phyloP scores from a whole-genome alignment of 2,797 vertebrate species.

The Clarias pachynema region DNA sequence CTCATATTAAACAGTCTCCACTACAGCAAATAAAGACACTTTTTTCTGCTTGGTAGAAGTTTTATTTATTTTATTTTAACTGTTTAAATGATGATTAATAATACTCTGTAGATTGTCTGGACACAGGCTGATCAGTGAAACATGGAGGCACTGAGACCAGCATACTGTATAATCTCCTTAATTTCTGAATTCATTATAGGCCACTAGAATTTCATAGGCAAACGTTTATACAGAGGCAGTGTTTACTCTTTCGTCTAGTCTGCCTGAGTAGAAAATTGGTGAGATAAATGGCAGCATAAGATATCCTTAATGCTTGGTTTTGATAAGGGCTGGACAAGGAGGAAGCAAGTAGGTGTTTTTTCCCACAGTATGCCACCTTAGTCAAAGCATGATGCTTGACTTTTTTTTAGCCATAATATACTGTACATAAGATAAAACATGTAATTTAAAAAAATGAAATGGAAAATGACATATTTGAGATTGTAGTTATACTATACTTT shows the following conservation, averaged over 20 bases:
- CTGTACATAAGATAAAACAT: not conserved
- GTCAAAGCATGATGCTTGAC: not conserved
- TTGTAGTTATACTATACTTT: not conserved
- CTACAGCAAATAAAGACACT: not conserved
- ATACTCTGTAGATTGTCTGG: not conserved
- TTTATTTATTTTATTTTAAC: not conserved
- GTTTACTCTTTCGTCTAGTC: not conserved
- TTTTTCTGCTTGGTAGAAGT: not conserved
- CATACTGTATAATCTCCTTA: not conserved
- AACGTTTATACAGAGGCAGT: not conserved
- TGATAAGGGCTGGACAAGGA: conserved; percentile 13
- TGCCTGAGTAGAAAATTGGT: conserved; percentile 12
- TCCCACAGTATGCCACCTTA: not conserved
- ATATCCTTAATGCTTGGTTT: not conserved
- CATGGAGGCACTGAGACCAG: not conserved
- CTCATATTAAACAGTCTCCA: not conserved
- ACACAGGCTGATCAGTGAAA: not conserved
- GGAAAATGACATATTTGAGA: not conserved
- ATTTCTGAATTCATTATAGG: not conserved
- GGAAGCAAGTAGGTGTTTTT: not conserved
- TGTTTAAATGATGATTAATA: not conserved
- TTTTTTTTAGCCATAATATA: not conserved
- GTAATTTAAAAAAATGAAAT: not conserved
- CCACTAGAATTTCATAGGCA: not conserved
- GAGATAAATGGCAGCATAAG: not conserved